A percentile compares a stretch with the other conserved stretches of the same genome.
These are phyloP conservation scores for Leptopilina clavipes DNA, from an alignment of 1,140 invertebrate genomes.

Conservation along the genomic window DNA sequence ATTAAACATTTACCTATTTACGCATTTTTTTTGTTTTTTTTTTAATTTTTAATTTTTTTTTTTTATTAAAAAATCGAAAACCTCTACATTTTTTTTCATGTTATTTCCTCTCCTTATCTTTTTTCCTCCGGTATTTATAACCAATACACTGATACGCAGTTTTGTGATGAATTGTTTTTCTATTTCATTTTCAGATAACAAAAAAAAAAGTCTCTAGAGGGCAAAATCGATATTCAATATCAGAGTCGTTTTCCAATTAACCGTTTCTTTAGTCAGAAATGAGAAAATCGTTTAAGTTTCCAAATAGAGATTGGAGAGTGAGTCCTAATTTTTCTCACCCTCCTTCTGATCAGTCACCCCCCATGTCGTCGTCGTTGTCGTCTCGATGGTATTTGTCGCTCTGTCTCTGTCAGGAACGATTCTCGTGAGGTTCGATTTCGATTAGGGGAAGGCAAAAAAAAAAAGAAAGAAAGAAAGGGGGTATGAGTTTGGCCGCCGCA, in stretches of 20 bases:
- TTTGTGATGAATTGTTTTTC: too few relatives aligned
- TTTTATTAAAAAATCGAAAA: too few relatives aligned
- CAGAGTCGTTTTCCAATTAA: constrained; percentile 9
- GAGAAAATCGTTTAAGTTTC: constrained; percentile 5
- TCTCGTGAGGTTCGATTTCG: constrained; percentile 20
- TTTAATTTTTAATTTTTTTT: too few relatives aligned
- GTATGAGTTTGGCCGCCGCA: neutral
- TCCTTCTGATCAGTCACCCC: neutral
- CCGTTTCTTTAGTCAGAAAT: neutral
- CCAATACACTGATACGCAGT: too few relatives aligned
- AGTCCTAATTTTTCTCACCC: constrained; percentile 30
- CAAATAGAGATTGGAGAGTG: constrained; percentile 13
- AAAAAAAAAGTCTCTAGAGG: too few relatives aligned
- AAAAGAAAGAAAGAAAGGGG: neutral
- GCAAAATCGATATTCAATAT: constrained; percentile 8
- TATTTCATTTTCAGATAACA: too few relatives aligned
- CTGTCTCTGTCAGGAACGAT: constrained; percentile 11
- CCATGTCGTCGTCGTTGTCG: neutral
- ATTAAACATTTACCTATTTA: too few relatives aligned
- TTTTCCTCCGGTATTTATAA: too few relatives aligned
- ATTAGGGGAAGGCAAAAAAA: neutral
- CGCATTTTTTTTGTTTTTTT: too few relatives aligned
- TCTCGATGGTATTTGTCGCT: constrained; percentile 1
- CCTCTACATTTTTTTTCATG: too few relatives aligned
- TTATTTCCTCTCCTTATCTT: too few relatives aligned